phyloP scores from a whole-genome alignment of 2,797 vertebrate species.

The Mergus octosetaceus region DNA sequence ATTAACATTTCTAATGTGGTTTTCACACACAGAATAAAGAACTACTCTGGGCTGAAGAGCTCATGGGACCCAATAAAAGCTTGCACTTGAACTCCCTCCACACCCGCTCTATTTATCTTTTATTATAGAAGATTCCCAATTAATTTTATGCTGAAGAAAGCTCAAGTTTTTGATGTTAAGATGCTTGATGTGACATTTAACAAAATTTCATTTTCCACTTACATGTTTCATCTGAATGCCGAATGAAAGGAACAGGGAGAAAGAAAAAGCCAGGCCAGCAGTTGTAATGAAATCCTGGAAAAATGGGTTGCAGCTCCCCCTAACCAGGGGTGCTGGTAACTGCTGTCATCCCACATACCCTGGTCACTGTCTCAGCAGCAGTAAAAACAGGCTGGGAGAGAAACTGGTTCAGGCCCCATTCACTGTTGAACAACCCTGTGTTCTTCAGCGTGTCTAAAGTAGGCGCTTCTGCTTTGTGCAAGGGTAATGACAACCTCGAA shows the following conservation, averaged over 20 bases:
- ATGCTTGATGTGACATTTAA: not conserved
- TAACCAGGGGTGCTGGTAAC: not conserved
- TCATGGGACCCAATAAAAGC: not conserved
- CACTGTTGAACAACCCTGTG: not conserved
- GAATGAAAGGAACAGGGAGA: not conserved
- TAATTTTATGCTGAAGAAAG: not conserved
- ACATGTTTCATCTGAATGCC: not conserved
- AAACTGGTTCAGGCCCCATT: not conserved
- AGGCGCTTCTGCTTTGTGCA: not conserved
- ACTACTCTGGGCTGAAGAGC: not conserved
- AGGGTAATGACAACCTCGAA: rapidly evolving
- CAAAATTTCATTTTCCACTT: not conserved
- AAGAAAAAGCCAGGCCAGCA: not conserved
- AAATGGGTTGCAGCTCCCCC: rapidly evolving
- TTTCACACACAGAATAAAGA: not conserved
- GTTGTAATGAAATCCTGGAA: not conserved
- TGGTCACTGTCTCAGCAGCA: not conserved
- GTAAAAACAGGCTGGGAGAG: not conserved
- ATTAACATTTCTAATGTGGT: not conserved
- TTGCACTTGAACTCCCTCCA: not conserved
- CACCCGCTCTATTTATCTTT: not conserved
- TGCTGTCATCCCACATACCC: not conserved
- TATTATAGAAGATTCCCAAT: not conserved
- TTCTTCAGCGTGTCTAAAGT: rapidly evolving
- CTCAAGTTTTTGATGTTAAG: not conserved